Base-by-base conservation (phyloP, 2,113 vertebrate genomes). In the Myiopsitta monachus region DNA sequence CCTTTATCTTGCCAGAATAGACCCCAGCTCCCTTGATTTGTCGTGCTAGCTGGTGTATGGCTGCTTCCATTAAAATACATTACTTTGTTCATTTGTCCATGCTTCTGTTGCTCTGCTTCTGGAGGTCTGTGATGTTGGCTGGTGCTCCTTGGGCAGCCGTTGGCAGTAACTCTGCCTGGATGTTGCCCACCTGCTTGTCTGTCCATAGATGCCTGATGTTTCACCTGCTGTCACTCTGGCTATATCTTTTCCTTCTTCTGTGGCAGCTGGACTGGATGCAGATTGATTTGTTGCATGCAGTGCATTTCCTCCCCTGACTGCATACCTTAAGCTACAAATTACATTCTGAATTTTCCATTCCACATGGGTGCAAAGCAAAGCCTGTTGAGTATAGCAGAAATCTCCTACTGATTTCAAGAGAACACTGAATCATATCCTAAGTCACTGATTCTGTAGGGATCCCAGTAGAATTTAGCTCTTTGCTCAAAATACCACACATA, bases 201-300 rank as follows among this genome's bases (percentile, higher is more conserved):
- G 63, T 69, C 87, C 69, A 16, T 30, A 55, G 63, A 81, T 52
- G 67, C 49, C 83, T 78, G 75, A 54, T 88, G 63, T 86, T 80
- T 81, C 0, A 0, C 90, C 85, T 96, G 92, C 92, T 94, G 88
- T 87, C 88, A 63, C 66, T 49, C 66, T 82, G 91, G 41, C 80
- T 93, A 3, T 51, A 36, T 39, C 24, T 49, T n/a, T 70, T 55
- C 39, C 84, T 66, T 67, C 55, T 84, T 63, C 31, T 51, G 47
- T 16, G 16, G 85, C 94, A 94, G 78, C 88, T 96, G 96, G 88
- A 81, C 64, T 88, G 39, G 22, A 75, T 87, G 83, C 0, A 6
- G 47, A 54, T 76, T 96, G 87, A 91, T 94, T 89, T 91, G 83
- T 74, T 93, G 44, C 69, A 75, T 43, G 77, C 61, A 72, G 69